A percentile compares a stretch with the other conserved stretches of the same genome.
These are phyloP conservation scores for Lichenostomus cassidix DNA, from an alignment of 2,113 vertebrate species.

Conservation along the genomic window DNA sequence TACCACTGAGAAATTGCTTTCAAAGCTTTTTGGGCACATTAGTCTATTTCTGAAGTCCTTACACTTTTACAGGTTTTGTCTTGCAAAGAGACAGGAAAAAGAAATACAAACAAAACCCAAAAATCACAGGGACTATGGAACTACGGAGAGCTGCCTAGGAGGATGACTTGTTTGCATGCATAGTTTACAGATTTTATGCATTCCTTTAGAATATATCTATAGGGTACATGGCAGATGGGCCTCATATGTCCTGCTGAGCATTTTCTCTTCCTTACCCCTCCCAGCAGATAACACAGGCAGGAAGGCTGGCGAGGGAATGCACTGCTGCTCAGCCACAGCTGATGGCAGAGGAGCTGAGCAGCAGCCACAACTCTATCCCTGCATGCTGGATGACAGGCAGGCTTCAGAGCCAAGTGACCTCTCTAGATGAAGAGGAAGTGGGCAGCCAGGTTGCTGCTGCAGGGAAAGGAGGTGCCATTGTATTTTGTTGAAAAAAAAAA, in stretches of 20 bases:
- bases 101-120: accelerated
- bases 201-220: neutral
- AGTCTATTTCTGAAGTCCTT: neutral
- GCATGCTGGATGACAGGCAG: neutral
- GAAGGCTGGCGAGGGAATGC: neutral
- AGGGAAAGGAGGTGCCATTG: neutral
- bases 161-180: neutral
- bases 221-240: neutral
- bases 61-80: neutral
- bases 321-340: neutral
- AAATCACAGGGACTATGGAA: neutral
- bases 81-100: neutral
- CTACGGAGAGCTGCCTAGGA: neutral
- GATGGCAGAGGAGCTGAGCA: neutral
- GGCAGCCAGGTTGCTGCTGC: neutral
- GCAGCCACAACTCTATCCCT: neutral
- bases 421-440: neutral
- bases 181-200: neutral
- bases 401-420: neutral
- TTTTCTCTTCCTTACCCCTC: neutral
- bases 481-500: neutral
- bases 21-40: neutral
- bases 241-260: neutral
- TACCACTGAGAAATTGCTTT: neutral
- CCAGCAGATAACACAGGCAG: accelerated